These are phyloP conservation scores for Polymixis lichenea DNA, from an alignment of 2,888 invertebrate genomes.

Conservation along the genomic window DNA sequence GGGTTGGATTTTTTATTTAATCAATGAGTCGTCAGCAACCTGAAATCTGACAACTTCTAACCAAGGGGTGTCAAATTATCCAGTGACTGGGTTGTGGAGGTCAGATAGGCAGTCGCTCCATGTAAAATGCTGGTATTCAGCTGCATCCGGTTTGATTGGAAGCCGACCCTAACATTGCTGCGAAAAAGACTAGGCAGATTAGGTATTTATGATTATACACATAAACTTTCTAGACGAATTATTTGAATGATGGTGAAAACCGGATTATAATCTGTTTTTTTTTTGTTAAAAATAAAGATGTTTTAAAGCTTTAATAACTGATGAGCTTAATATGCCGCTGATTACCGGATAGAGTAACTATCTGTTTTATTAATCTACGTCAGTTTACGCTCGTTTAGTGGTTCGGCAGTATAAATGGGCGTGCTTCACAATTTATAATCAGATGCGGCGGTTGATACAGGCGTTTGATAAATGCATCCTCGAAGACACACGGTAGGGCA, in stretches of 20 bases:
- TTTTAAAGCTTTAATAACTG: background rate
- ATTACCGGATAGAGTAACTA: background rate
- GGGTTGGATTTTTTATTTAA: no score
- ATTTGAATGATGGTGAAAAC: background rate
- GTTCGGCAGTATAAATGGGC: slow-evolving; percentile 66
- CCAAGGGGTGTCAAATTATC: no score
- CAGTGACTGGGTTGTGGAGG: no score
- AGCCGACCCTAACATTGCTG: no score
- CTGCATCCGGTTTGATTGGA: no score
- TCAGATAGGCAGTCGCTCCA: no score
- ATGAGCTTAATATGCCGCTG: background rate
- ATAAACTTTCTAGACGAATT: background rate
- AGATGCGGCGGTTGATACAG: slow-evolving; percentile 68
- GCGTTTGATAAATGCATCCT: slow-evolving; percentile 65
- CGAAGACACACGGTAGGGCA: slow-evolving; percentile 38
- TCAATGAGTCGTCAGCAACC: no score
- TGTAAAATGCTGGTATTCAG: no score
- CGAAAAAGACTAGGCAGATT: no score
- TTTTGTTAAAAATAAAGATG: background rate
- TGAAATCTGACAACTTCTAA: no score
- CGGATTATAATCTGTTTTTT: background rate
- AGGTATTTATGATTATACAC: no score
- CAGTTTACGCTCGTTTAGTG: slow-evolving; percentile 55
- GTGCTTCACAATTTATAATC: slow-evolving; percentile 77
- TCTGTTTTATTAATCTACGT: slow-evolving; percentile 48